Percentiles rank a stretch among this genome's conserved stretches.
Conservation (phyloP, 2,888 invertebrate species). For the Thera britannica region DNA sequence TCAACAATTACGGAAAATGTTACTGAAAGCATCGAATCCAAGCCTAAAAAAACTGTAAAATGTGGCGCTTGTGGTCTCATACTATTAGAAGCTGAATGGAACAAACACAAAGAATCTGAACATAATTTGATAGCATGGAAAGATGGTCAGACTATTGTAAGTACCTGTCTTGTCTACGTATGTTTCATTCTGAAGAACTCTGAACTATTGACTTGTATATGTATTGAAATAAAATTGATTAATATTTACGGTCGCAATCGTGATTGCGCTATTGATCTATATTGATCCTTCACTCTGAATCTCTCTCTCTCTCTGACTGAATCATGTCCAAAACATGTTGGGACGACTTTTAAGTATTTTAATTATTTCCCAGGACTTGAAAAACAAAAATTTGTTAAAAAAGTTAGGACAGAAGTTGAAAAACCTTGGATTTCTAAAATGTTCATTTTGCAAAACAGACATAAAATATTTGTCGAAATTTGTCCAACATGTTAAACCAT, state of each 20-base stretch:
- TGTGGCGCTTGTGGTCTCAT: constrained; percentile 56
- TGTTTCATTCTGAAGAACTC: too few relatives aligned
- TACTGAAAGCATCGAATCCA: not conserved
- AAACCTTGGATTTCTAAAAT: constrained; percentile 45
- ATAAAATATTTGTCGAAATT: constrained; percentile 47
- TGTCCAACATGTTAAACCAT: constrained; percentile 49
- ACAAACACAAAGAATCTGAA: constrained; percentile 49
- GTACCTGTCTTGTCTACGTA: constrained; percentile 34
- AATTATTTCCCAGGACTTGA: constrained; percentile 50
- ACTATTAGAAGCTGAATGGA: constrained; percentile 52
- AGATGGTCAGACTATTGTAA: constrained; percentile 53
- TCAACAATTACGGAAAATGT: constrained; percentile 12
- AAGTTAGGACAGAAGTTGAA: constrained; percentile 49
- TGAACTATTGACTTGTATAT: too few relatives aligned
- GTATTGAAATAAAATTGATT: not conserved
- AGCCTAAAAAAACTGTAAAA: constrained; percentile 45
- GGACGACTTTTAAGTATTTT: not conserved
- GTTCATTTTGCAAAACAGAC: constrained; percentile 53
- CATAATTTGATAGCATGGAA: constrained; percentile 60
- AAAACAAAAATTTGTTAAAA: constrained; percentile 45
- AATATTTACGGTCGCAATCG: not conserved
- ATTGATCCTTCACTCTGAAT: not conserved
- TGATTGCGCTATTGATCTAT: not conserved
- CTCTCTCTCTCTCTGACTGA: too few relatives aligned
- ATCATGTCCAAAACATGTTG: not conserved